Base-by-base conservation (phyloP, 2,113 vertebrate genomes). In the Clupea harengus region DNA sequence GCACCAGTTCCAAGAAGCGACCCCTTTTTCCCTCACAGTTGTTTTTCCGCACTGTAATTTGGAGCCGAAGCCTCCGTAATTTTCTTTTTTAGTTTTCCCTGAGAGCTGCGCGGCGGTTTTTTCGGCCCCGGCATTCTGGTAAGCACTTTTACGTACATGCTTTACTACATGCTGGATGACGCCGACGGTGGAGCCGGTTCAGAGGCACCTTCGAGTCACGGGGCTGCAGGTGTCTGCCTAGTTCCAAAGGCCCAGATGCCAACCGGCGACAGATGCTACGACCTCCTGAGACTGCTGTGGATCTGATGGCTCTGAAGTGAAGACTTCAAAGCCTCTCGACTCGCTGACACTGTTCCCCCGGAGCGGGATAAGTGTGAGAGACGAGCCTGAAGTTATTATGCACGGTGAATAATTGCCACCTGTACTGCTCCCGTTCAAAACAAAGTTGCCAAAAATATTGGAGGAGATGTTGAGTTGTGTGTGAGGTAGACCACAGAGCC, bases 241-340 rank as follows among this genome's bases (percentile, higher is more conserved):
- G 86, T 86, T 87, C 86, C 81, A 90, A 87, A 86, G 82, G 64
- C 88, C 49, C 93, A 93, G 92, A 93, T 95, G 94, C 89, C 90
- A 88, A 72, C 57, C 32, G 64, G 8, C 84, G 88, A 86, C 94
- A 95, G 94, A 93, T 95, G 94, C 89, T 92, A 81, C 86, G 89
- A 92, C 91, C 93, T 91, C 93, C 87, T 87, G 90, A 89, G 92
- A 92, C 85, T 87, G 85, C 39, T n/a, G 54, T 46, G 81, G 84
- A 90, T 91, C 90, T 83, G 82, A 88, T 50, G 82, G 86, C 90
- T 91, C 90, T 82, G 82, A 88, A 85, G 89, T 91, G 64, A 89
- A 91, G 91, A 93, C 92, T 93, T 95, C 94, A 95, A 95, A 95
- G 94, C 54, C 50, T 49, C 17, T 22, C 82, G 64, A 72, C 64